These are phyloP conservation scores for Poicephalus gulielmi DNA, from an alignment of 2,113 vertebrate species.

Conservation along the genomic window DNA sequence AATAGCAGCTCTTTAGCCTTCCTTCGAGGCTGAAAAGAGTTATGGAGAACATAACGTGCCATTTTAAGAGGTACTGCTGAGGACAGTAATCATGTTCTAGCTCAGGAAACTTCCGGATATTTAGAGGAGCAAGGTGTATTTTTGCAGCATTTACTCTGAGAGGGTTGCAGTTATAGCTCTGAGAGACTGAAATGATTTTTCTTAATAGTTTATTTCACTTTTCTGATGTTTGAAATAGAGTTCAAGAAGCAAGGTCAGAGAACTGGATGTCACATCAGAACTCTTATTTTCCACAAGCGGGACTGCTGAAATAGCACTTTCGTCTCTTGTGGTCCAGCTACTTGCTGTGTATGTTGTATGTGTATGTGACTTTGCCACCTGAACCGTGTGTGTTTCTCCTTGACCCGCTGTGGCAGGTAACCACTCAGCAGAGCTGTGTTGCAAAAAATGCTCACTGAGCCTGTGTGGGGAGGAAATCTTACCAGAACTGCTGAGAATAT, in stretches of 20 bases:
- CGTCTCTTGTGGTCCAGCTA: not conserved
- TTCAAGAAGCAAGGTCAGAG: not conserved
- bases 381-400: conserved; percentile 41
- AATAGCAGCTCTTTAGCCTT: not conserved
- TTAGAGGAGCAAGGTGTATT: not conserved
- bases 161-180: not conserved
- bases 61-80: not conserved
- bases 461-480: conserved; percentile 62
- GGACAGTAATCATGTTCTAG: not conserved
- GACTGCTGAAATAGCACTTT: not conserved
- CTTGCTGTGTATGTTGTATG: not conserved
- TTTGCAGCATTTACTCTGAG: not conserved
- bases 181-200: not conserved
- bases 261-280: not conserved
- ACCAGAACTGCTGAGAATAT: conserved; percentile 63
- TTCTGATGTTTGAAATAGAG: not conserved
- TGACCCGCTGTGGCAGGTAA: conserved; percentile 60
- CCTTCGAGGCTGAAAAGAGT: not conserved
- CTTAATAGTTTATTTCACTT: not conserved
- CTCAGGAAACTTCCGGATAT: not conserved
- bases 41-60: not conserved
- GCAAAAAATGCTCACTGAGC: conserved; percentile 77
- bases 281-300: not conserved
- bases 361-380: not conserved
- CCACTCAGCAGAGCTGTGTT: conserved; percentile 65